Conservation (phyloP, 2,888 invertebrate genomes). For the Serrognathus titanus region DNA sequence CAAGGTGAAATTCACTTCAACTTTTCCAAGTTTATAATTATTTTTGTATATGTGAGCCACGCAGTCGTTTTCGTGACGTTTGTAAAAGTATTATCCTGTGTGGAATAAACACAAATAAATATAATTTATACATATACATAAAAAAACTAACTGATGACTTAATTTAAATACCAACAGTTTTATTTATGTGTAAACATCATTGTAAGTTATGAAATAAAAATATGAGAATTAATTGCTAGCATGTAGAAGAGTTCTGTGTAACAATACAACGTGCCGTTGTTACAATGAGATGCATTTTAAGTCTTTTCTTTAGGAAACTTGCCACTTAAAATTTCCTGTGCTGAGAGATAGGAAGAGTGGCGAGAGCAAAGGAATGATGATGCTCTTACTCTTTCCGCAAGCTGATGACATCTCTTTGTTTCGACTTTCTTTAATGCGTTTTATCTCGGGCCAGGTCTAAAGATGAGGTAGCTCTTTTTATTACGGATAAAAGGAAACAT, state of each 20-base stretch:
- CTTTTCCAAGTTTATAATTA: slow-evolving; percentile 3
- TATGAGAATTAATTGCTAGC: too few species aligned
- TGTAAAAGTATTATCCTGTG: too few species aligned
- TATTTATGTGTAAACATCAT: too few species aligned
- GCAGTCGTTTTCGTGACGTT: too few species aligned
- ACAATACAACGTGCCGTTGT: neutral
- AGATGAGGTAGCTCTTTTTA: slow-evolving; percentile 35
- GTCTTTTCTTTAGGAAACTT: slow-evolving; percentile 38
- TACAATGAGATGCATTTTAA: slow-evolving; percentile 7
- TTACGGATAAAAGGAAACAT: slow-evolving; percentile 38
- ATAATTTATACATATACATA: too few species aligned
- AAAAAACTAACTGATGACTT: too few species aligned
- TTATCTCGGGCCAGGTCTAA: slow-evolving; percentile 33
- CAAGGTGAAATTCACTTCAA: slow-evolving; percentile 25
- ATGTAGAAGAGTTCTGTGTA: too few species aligned
- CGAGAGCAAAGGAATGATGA: slow-evolving; percentile 25
- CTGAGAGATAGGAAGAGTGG: slow-evolving; percentile 28
- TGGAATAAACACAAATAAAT: too few species aligned
- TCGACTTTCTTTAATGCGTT: slow-evolving; percentile 41
- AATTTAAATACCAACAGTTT: too few species aligned
- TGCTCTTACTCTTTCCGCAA: slow-evolving; percentile 36
- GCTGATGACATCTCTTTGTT: slow-evolving; percentile 44
- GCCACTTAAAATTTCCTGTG: slow-evolving; percentile 44
- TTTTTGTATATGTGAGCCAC: neutral
- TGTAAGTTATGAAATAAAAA: too few species aligned